phyloP scores from a whole-genome alignment of 1,140 invertebrate species.

The Trissolcus basalis region DNA sequence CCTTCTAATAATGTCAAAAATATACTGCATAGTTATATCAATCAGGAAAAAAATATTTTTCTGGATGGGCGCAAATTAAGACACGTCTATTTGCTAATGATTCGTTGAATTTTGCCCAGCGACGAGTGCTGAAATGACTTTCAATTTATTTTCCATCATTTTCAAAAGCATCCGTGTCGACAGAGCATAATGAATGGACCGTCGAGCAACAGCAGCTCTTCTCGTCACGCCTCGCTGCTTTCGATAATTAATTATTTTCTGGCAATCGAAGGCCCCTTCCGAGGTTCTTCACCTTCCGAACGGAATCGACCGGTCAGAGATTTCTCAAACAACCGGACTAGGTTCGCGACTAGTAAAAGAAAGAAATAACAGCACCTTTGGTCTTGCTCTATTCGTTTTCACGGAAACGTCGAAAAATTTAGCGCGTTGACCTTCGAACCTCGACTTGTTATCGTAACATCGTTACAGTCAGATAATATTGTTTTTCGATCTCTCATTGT shows the following conservation, averaged over 20 bases:
- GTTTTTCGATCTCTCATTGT: no score
- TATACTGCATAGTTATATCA: no score
- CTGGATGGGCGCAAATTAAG: no score
- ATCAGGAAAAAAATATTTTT: no score
- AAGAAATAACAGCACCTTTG: no score
- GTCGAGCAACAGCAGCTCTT: conserved; percentile 11
- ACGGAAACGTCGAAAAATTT: no score
- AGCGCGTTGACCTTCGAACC: no score
- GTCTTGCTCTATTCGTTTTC: no score
- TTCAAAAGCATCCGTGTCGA: conserved; percentile 40
- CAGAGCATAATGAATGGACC: conserved; percentile 49
- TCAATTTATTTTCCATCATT: conserved; percentile 49
- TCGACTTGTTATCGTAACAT: no score
- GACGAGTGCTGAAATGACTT: conserved; percentile 14
- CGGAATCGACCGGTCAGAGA: conserved; percentile 44
- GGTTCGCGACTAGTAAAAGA: no score
- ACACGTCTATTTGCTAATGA: not conserved
- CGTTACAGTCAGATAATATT: no score
- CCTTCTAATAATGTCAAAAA: no score
- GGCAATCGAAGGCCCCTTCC: conserved; percentile 20
- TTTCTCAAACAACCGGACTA: not conserved
- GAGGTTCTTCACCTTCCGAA: conserved; percentile 42
- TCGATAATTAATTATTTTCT: conserved; percentile 58
- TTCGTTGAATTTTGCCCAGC: conserved; percentile 4
- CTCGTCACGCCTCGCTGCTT: conserved; percentile 42